Evolutionary conservation across 2,888 invertebrate genomes (phyloP).

Genomic region (Colletes collaris): DNA sequence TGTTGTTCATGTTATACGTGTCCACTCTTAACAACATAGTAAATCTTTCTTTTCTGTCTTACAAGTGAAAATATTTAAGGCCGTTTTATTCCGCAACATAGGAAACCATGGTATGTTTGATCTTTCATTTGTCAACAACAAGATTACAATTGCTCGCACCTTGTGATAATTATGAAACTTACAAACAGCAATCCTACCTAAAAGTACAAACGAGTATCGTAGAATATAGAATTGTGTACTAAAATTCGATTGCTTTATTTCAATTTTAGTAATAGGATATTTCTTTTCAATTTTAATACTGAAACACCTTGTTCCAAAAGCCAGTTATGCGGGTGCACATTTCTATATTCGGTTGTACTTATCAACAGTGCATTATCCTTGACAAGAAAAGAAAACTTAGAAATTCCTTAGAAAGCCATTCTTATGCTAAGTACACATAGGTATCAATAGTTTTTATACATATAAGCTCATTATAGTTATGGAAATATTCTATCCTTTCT

Average conservation of each 20-base stretch:
- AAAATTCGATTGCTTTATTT: constrained; percentile 3
- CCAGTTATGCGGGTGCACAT: constrained; percentile 12
- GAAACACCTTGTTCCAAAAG: constrained; percentile 10
- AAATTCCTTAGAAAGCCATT: constrained; percentile 75
- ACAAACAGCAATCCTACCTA: constrained; percentile 66
- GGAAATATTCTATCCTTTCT: constrained; percentile 74
- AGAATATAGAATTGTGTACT: constrained; percentile 46
- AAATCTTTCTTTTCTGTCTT: constrained; percentile 67
- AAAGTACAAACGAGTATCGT: constrained; percentile 47
- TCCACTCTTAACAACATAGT: constrained; percentile 69
- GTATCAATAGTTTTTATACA: constrained; percentile 81
- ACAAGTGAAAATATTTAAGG: constrained; percentile 76
- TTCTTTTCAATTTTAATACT: constrained; percentile 38
- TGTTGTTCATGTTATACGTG: constrained; percentile 61
- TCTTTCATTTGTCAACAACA: constrained; percentile 62
- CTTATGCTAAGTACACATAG: constrained; percentile 81
- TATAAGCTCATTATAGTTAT: constrained; percentile 83
- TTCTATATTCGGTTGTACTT: constrained; percentile 53
- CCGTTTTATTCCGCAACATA: constrained; percentile 76
- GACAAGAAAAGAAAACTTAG: constrained; percentile 52
- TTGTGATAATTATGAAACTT: constrained; percentile 72
- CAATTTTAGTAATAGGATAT: constrained; percentile 13
- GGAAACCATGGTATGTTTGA: constrained; percentile 76
- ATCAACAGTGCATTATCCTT: constrained; percentile 34
- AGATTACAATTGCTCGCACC: constrained; percentile 56